phyloP scores from a whole-genome alignment of 2,113 vertebrate species.

The Ranitomeya variabilis region DNA sequence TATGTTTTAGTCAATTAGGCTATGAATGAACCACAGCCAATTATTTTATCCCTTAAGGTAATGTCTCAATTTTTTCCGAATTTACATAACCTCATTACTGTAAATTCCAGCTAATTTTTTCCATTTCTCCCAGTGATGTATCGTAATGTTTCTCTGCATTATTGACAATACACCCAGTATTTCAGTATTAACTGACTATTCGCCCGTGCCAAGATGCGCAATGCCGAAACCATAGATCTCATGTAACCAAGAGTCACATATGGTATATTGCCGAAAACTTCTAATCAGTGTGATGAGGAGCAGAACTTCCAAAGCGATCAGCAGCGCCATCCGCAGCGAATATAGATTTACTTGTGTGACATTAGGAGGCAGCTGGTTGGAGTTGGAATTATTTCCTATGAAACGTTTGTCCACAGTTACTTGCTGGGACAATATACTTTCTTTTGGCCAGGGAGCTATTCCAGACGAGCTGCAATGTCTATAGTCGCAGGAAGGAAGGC shows the following conservation, averaged over 20 bases:
- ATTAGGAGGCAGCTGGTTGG: constrained; percentile 47
- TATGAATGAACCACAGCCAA: not conserved
- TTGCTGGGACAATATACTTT: constrained; percentile 54
- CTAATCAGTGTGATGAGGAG: constrained; percentile 19
- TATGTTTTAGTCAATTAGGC: not conserved
- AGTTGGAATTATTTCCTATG: constrained; percentile 46
- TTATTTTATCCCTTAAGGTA: not conserved
- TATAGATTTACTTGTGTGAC: constrained; percentile 33
- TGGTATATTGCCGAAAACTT: constrained; percentile 22
- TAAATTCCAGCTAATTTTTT: not conserved
- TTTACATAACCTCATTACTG: not conserved
- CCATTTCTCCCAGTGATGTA: not conserved
- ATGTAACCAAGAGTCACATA: constrained; percentile 29
- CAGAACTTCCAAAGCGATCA: not conserved
- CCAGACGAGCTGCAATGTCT: constrained; percentile 27
- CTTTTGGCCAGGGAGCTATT: constrained; percentile 45
- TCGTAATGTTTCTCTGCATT: not conserved
- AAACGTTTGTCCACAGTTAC: constrained; percentile 34
- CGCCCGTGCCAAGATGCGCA: not conserved
- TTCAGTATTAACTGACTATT: constrained; percentile 6
- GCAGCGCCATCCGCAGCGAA: constrained; percentile 4
- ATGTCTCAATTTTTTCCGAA: not conserved
- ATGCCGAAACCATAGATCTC: constrained; percentile 11
- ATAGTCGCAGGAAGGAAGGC: constrained; percentile 27
- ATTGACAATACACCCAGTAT: not conserved